These are phyloP conservation scores for Gallinago undulata DNA, from an alignment of 2,113 vertebrate species.

Conservation along the genomic window DNA sequence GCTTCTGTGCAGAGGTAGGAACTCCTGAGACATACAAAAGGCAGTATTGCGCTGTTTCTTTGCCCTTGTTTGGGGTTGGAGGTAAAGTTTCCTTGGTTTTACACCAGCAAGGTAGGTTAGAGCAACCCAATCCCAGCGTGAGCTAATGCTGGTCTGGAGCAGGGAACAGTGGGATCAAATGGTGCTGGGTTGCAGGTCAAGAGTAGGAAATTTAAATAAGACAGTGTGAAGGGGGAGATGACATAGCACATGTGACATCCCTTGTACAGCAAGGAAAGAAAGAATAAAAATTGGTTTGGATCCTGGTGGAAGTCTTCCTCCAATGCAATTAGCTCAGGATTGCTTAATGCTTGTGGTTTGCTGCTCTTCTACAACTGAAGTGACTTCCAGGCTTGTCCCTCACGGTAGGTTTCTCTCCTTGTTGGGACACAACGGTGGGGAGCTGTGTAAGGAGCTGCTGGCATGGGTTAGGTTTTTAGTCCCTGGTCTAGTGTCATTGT, in stretches of 20 bases:
- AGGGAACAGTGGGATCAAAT: background rate
- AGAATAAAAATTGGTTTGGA: background rate
- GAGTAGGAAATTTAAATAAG: background rate
- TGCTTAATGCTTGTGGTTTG: background rate
- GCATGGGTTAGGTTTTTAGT: background rate
- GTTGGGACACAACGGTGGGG: background rate
- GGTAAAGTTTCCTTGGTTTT: background rate
- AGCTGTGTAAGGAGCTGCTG: background rate
- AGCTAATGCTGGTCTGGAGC: background rate
- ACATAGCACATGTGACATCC: background rate
- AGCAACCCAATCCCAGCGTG: background rate
- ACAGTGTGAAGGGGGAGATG: background rate
- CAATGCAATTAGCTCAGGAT: background rate
- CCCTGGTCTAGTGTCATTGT: accelerated
- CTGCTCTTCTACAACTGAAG: background rate
- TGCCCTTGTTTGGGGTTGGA: background rate
- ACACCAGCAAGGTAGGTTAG: background rate
- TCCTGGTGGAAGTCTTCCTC: background rate
- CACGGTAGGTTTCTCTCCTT: background rate
- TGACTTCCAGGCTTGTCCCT: background rate
- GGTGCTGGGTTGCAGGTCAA: background rate
- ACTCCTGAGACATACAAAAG: background rate
- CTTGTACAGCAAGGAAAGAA: background rate
- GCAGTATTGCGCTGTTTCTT: background rate
- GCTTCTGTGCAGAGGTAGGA: background rate